Percentiles rank a stretch among this genome's conserved stretches.
These are phyloP conservation scores for Luperina nickerlii DNA, from an alignment of 2,888 invertebrate genomes.

Conservation along the genomic window DNA sequence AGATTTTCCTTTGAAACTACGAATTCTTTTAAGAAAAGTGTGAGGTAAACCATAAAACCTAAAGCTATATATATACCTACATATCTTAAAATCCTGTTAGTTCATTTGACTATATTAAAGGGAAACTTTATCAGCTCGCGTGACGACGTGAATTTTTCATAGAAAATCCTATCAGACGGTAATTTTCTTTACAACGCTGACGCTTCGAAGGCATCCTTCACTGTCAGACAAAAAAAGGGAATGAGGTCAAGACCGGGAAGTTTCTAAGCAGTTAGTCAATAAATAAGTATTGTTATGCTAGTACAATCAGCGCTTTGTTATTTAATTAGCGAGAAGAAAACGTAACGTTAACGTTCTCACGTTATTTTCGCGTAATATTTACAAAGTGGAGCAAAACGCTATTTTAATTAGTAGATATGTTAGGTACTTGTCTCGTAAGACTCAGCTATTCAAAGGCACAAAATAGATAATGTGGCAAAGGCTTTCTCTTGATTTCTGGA, in stretches of 20 bases:
- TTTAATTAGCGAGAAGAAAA: conserved; percentile 37
- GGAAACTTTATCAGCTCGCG: conserved; percentile 28
- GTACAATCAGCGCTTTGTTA: conserved; percentile 45
- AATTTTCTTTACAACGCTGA: conserved; percentile 22
- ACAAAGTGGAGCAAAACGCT: conserved; percentile 11
- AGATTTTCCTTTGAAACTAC: background rate
- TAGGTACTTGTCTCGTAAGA: background rate
- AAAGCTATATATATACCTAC: too few relatives aligned
- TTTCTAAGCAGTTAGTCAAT: conserved; percentile 20
- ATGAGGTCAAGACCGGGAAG: conserved; percentile 48
- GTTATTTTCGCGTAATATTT: conserved; percentile 30
- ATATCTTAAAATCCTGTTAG: too few relatives aligned
- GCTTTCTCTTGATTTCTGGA: background rate
- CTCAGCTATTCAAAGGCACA: background rate
- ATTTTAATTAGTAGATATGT: conserved; percentile 6
- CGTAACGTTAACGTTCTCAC: conserved; percentile 28
- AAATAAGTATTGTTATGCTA: conserved; percentile 11
- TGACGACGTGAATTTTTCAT: conserved; percentile 43
- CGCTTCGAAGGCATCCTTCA: conserved; percentile 46
- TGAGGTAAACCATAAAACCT: background rate
- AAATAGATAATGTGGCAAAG: background rate
- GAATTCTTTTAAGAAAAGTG: background rate
- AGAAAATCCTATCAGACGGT: conserved; percentile 17
- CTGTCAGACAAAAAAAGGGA: conserved; percentile 46
- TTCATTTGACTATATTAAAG: background rate